Conservation (phyloP, 2,888 invertebrate species). For the Melanchra persicariae region DNA sequence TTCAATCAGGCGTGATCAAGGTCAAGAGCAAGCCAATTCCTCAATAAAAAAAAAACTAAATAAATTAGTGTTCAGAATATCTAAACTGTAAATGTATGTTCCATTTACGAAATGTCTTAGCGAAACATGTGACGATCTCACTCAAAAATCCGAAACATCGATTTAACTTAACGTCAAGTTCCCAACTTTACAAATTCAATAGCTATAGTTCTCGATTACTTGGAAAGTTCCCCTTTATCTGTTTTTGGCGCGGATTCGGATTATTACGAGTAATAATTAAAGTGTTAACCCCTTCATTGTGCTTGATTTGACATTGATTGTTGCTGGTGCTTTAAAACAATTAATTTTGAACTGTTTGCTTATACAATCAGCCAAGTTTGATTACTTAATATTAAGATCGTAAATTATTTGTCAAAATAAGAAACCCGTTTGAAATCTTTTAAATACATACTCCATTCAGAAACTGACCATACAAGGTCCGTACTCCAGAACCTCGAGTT, state of each 20-base stretch:
- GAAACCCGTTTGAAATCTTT: too few species aligned
- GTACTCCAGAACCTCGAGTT: too few species aligned
- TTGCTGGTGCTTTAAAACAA: not conserved
- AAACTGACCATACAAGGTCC: too few species aligned
- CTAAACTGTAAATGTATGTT: not conserved
- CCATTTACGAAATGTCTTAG: not conserved
- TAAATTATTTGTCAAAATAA: too few species aligned
- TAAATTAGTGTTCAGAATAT: not conserved
- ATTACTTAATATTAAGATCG: not conserved
- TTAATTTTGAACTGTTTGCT: not conserved
- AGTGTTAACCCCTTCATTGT: slow-evolving; percentile 13
- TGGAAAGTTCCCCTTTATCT: slow-evolving; percentile 42
- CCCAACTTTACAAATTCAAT: slow-evolving; percentile 47
- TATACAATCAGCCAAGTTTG: not conserved
- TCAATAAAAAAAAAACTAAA: too few species aligned
- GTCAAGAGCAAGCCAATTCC: too few species aligned
- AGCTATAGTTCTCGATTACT: slow-evolving; percentile 39
- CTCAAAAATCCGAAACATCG: slow-evolving; percentile 31
- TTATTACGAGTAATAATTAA: slow-evolving; percentile 13
- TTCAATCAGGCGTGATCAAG: too few species aligned
- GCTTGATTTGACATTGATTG: not conserved
- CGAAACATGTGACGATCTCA: slow-evolving; percentile 15
- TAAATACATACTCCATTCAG: too few species aligned
- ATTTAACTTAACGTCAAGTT: slow-evolving; percentile 37
- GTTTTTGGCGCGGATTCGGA: slow-evolving; percentile 8